Evolutionary conservation across 1,140 invertebrate genomes (phyloP).

Genomic region (Aleiodes sp.): DNA sequence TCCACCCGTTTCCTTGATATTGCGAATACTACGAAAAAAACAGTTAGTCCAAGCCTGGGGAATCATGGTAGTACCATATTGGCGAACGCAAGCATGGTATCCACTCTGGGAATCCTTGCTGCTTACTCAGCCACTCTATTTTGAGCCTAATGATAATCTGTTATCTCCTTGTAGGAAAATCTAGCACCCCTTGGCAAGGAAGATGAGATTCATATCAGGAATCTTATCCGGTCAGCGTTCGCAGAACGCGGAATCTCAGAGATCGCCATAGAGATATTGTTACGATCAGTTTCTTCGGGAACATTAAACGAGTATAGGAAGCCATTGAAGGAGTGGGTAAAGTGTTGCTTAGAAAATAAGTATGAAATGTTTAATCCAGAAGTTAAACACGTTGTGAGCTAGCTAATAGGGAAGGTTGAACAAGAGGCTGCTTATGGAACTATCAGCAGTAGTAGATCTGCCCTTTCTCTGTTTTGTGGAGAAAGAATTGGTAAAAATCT

Average conservation of each 20-base stretch:
- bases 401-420: background rate
- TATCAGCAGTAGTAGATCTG: no score
- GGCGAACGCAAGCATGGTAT: constrained; percentile 38
- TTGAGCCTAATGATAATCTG: constrained; percentile 36
- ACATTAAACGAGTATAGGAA: constrained; percentile 8
- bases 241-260: background rate
- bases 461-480: constrained; percentile 2
- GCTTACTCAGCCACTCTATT: constrained; percentile 17
- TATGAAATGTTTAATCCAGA: background rate
- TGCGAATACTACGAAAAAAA: constrained; percentile 31
- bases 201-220: constrained; percentile 41
- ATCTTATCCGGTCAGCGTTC: constrained; percentile 24
- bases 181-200: no score
- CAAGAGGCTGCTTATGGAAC: background rate
- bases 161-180: constrained; percentile 37
- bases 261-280: background rate
- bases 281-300: background rate
- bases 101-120: constrained; percentile 31
- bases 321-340: constrained; percentile 16
- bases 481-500: background rate
- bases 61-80: constrained; percentile 43
- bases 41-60: constrained; percentile 30
- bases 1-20: constrained; percentile 37
- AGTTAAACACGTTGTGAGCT: background rate
- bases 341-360: background rate